Conservation (phyloP, 2,797 vertebrate genomes). For the Myoxocephalus aenaeus region DNA sequence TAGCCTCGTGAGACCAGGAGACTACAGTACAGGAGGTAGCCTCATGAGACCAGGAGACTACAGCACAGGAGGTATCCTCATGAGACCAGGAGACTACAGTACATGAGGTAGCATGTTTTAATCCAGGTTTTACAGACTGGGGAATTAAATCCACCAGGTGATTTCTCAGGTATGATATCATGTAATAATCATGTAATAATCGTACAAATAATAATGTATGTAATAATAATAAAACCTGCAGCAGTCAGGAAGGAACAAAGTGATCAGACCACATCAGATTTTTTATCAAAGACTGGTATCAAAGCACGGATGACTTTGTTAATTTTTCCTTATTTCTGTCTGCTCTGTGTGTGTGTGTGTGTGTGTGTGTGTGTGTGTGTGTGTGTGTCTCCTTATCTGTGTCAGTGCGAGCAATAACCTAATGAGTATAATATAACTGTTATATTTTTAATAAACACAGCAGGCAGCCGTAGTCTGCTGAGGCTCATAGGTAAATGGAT, state of each 20-base stretch:
- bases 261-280: conserved; percentile 2
- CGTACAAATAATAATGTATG: too few species aligned
- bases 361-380: conserved; percentile 8
- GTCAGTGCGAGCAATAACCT: conserved; percentile 69
- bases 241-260: conserved; percentile 3
- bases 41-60: too few species aligned
- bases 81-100: too few species aligned
- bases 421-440: conserved; percentile 78
- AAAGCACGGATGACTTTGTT: conserved; percentile 24
- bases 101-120: not conserved
- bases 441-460: conserved; percentile 85
- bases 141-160: conserved; percentile 19
- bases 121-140: conserved; percentile 18
- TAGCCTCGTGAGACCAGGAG: too few species aligned
- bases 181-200: conserved; percentile 19
- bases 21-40: too few species aligned
- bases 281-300: conserved; percentile 5
- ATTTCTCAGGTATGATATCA: conserved; percentile 28
- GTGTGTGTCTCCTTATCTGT: conserved; percentile 26
- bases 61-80: too few species aligned
- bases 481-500: conserved; percentile 74
- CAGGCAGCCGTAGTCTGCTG: conserved; percentile 75
- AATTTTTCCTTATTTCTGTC: conserved; percentile 32
- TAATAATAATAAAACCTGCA: conserved; percentile 39
- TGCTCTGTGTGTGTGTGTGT: conserved; percentile 2